Evolutionary conservation across 2,797 vertebrate species (phyloP).

Genomic region (Halcyon badia): DNA sequence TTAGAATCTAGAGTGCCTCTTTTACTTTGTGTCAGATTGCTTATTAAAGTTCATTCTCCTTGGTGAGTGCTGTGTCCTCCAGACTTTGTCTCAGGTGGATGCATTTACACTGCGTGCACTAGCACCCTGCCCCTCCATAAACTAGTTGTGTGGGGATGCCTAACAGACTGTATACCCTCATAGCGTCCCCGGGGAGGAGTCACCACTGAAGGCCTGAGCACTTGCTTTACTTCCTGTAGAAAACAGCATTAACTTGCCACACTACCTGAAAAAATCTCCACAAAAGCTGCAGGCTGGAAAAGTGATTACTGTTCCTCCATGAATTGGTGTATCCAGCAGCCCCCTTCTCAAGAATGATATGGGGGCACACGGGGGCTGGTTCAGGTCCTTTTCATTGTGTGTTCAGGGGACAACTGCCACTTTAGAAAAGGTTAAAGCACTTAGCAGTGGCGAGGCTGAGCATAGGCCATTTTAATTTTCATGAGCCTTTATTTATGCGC

Average conservation of each 20-base stretch:
- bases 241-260: background rate
- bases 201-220: background rate
- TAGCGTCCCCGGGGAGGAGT: background rate
- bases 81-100: background rate
- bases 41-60: background rate
- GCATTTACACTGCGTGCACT: background rate
- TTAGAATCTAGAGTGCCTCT: background rate
- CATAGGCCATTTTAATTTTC: background rate
- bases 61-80: background rate
- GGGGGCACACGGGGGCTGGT: background rate
- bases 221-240: background rate
- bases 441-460: background rate
- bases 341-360: background rate
- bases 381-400: background rate
- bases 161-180: background rate
- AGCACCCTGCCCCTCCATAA: background rate
- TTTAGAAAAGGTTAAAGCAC: background rate
- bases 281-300: background rate
- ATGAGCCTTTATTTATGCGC: background rate
- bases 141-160: background rate
- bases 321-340: background rate
- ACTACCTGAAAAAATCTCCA: background rate
- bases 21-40: rapidly evolving
- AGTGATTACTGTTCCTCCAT: background rate
- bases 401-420: background rate